A percentile compares a stretch with the other conserved stretches of the same genome.
These are phyloP conservation scores for Sebastes taczanowskii DNA, from an alignment of 2,797 vertebrate species.

Conservation along the genomic window DNA sequence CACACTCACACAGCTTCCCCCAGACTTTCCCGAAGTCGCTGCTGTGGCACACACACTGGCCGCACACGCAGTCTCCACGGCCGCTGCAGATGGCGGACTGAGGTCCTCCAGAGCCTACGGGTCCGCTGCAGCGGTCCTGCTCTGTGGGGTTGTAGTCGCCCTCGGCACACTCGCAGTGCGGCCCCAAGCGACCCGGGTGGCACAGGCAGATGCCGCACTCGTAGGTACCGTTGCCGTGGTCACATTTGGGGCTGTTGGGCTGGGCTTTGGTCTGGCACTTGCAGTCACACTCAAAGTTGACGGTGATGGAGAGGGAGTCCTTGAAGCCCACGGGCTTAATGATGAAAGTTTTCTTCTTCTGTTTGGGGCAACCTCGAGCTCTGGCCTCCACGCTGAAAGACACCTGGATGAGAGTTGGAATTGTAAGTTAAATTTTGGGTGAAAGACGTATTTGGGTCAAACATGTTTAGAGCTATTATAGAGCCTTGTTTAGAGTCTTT, in stretches of 20 bases:
- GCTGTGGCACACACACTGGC: conserved; percentile 94
- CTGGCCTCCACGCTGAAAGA: conserved; percentile 95
- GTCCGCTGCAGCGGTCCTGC: conserved; percentile 90
- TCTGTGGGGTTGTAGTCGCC: conserved; percentile 88
- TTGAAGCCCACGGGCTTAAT: conserved; percentile 98
- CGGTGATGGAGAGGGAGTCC: conserved; percentile 88
- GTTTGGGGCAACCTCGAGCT: conserved; percentile 89
- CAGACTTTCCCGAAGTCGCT: conserved; percentile 94
- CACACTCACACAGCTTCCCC: conserved; percentile 96
- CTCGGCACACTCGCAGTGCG: conserved; percentile 94
- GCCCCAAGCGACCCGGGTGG: conserved; percentile 88
- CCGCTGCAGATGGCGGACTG: conserved; percentile 88
- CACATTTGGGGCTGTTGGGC: conserved; percentile 84
- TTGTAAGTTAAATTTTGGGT: background rate
- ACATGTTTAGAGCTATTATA: background rate
- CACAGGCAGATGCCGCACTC: conserved; percentile 96
- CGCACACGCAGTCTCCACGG: conserved; percentile 94
- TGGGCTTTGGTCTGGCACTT: conserved; percentile 84
- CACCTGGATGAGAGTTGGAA: conserved; percentile 82
- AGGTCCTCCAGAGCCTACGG: conserved; percentile 35
- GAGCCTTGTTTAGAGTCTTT: background rate
- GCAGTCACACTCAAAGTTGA: conserved; percentile 91
- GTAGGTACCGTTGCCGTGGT: conserved; percentile 90
- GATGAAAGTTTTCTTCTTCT: conserved; percentile 89
- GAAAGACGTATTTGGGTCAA: background rate